These are phyloP conservation scores for Sebastes trivittatus DNA, from an alignment of 2,797 vertebrate species.

Conservation along the genomic window DNA sequence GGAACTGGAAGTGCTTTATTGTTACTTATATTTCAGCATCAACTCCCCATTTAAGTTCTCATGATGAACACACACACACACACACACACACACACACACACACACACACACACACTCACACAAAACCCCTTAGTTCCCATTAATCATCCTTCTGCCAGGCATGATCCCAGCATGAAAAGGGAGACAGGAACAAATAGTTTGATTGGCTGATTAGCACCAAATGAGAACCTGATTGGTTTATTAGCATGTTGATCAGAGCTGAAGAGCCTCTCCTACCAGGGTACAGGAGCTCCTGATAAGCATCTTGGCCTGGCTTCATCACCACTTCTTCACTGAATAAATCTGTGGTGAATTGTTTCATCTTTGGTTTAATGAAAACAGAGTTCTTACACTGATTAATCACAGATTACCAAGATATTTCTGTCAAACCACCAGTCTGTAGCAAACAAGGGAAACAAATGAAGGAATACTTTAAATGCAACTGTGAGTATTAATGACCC, in stretches of 20 bases:
- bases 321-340: slow-evolving; percentile 19
- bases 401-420: slow-evolving; percentile 8
- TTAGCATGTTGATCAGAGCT: slow-evolving; percentile 65
- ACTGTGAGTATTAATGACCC: not conserved
- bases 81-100: not conserved
- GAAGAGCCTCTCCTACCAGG: slow-evolving; percentile 36
- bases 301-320: slow-evolving; percentile 24
- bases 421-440: not conserved
- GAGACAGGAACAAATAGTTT: slow-evolving; percentile 64
- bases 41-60: not conserved
- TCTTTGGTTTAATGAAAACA: slow-evolving; percentile 20
- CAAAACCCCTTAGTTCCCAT: slow-evolving; percentile 3
- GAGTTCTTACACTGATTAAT: slow-evolving; percentile 2
- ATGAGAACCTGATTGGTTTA: slow-evolving; percentile 70
- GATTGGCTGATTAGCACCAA: slow-evolving; percentile 68
- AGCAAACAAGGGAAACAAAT: not conserved
- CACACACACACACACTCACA: not conserved
- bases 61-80: not conserved
- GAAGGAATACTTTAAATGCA: not conserved
- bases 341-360: not conserved
- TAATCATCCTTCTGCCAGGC: slow-evolving; percentile 39
- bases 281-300: slow-evolving; percentile 17
- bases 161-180: slow-evolving; percentile 50
- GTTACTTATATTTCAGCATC: too few species aligned
- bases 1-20: too few species aligned